These are phyloP conservation scores for Apamea sordens DNA, from an alignment of 2,888 invertebrate genomes.

Conservation along the genomic window DNA sequence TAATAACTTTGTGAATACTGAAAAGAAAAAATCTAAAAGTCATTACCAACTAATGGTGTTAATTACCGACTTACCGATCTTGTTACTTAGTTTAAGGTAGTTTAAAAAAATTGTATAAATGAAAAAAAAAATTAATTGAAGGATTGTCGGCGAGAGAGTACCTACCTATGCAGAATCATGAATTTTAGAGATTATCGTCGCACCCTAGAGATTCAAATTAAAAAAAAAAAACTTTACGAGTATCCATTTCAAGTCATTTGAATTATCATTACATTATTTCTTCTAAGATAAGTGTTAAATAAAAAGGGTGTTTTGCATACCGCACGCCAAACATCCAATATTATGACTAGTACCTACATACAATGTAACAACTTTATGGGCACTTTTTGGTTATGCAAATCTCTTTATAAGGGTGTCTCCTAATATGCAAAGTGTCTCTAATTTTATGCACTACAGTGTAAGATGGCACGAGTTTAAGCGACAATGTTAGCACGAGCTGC, in stretches of 20 bases:
- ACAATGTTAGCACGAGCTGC: conserved; percentile 48
- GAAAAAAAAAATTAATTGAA: not conserved
- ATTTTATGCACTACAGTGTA: conserved; percentile 68
- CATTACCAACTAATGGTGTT: not conserved
- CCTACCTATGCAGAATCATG: not conserved
- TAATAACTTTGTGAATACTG: not conserved
- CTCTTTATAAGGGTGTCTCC: conserved; percentile 48
- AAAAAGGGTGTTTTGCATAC: conserved; percentile 46
- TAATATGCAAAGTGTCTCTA: conserved; percentile 70
- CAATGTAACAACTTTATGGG: conserved; percentile 21
- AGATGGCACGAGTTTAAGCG: conserved; percentile 62
- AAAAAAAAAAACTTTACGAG: not conserved
- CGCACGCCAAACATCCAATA: conserved; percentile 55
- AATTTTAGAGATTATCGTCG: not conserved
- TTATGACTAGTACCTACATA: conserved; percentile 36
- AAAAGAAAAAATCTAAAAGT: not conserved
- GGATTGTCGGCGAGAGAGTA: not conserved
- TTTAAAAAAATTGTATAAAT: not conserved
- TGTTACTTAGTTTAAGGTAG: not conserved
- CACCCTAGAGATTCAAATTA: not conserved
- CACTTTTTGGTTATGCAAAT: conserved; percentile 64
- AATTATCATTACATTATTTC: conserved; percentile 12
- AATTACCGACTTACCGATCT: not conserved
- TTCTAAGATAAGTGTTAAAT: conserved; percentile 19
- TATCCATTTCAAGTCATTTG: conserved; percentile 30